Percentiles rank a stretch among this genome's conserved stretches.
phyloP scores from a whole-genome alignment of 2,797 vertebrate genomes.

The Nothura maculosa region DNA sequence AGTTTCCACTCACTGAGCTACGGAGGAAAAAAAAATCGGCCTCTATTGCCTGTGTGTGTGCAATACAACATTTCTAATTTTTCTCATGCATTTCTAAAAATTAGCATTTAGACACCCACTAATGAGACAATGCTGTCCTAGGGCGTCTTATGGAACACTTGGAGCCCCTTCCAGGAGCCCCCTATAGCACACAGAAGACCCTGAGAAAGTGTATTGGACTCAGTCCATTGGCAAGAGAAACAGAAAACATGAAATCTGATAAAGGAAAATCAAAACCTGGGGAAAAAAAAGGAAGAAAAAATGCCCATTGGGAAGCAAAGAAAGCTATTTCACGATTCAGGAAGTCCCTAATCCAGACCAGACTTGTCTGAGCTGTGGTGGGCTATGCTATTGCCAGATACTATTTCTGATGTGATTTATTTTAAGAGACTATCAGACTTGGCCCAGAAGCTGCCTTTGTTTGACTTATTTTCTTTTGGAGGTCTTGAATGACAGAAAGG shows the following conservation, averaged over 20 bases:
- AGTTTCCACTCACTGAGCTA: neutral
- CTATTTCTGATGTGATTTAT: neutral
- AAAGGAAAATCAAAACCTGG: neutral
- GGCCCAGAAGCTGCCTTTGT: constrained; percentile 20
- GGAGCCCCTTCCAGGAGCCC: neutral
- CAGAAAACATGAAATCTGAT: neutral
- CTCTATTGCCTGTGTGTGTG: neutral
- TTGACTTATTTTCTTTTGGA: constrained; percentile 5
- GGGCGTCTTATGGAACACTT: neutral
- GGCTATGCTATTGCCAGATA: constrained; percentile 13
- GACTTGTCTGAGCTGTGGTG: neutral
- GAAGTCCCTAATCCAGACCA: constrained; percentile 22
- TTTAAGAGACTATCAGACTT: constrained; percentile 1
- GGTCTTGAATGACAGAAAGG: neutral
- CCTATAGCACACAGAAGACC: neutral
- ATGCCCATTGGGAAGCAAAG: neutral
- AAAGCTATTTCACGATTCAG: neutral
- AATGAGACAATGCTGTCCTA: neutral
- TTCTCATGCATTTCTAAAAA: neutral
- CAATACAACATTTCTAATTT: neutral
- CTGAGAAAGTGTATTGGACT: neutral
- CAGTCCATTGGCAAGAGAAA: neutral
- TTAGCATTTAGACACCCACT: neutral
- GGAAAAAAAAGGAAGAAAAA: neutral
- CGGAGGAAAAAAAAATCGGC: neutral